Evolutionary conservation across 2,888 invertebrate genomes (phyloP).

Genomic region (Seira ritae): DNA sequence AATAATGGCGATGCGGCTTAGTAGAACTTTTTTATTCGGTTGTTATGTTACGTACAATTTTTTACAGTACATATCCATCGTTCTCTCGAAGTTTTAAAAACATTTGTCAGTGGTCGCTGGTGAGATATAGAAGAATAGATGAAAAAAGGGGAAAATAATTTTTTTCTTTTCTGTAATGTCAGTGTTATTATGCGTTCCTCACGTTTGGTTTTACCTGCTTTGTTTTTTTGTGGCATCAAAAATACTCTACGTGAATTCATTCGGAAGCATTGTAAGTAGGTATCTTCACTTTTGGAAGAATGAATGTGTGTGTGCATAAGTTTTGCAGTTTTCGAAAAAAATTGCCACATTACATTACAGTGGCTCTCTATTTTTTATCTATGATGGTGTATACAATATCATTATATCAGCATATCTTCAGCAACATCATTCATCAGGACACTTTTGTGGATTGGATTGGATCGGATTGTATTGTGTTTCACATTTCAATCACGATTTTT

Average conservation of each 20-base stretch:
- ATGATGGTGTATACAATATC: slow-evolving; percentile 26
- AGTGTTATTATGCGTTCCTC: slow-evolving; percentile 45
- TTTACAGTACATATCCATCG: neutral
- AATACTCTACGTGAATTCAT: too few species aligned
- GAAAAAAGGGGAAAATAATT: slow-evolving; percentile 4
- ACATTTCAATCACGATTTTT: slow-evolving; percentile 63
- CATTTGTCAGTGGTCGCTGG: slow-evolving; percentile 37
- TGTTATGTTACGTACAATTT: slow-evolving; percentile 23
- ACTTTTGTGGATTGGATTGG: slow-evolving; percentile 20
- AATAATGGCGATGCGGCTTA: slow-evolving; percentile 51
- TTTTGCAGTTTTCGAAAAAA: neutral
- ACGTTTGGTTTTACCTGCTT: slow-evolving; percentile 47
- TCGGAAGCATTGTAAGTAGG: neutral
- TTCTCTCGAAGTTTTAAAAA: slow-evolving; percentile 20
- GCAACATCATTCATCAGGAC: slow-evolving; percentile 51
- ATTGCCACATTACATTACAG: neutral
- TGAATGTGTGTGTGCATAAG: slow-evolving; percentile 4
- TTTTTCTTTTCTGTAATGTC: neutral
- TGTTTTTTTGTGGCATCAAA: slow-evolving; percentile 36
- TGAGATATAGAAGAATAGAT: slow-evolving; percentile 54
- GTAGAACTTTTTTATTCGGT: slow-evolving; percentile 14
- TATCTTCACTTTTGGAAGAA: too few species aligned
- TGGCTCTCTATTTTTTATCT: slow-evolving; percentile 16
- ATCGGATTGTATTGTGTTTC: slow-evolving; percentile 48
- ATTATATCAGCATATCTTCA: slow-evolving; percentile 33